These are phyloP conservation scores for Masticophis lateralis DNA, from an alignment of 2,797 vertebrate species.

Conservation along the genomic window DNA sequence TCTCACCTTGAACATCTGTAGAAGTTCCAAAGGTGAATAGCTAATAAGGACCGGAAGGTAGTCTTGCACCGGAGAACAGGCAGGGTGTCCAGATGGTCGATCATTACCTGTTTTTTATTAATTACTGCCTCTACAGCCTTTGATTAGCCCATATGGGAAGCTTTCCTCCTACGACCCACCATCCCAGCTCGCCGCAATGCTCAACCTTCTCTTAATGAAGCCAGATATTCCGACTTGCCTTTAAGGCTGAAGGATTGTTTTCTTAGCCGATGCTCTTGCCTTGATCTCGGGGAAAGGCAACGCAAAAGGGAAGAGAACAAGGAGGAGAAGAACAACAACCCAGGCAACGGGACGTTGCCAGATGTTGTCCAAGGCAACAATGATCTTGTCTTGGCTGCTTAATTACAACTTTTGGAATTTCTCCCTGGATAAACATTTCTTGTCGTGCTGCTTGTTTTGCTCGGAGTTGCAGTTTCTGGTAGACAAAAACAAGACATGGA, in stretches of 20 bases:
- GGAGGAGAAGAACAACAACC: neutral
- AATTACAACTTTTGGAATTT: slow-evolving; percentile 33
- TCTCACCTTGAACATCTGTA: slow-evolving; percentile 27
- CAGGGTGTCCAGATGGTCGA: slow-evolving; percentile 47
- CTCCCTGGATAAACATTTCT: neutral
- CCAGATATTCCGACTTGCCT: slow-evolving; percentile 2
- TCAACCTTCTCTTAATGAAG: slow-evolving; percentile 31
- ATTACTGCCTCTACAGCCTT: slow-evolving; percentile 33
- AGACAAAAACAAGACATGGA: neutral
- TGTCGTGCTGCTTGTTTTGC: slow-evolving; percentile 17
- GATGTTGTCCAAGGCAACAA: slow-evolving; percentile 17
- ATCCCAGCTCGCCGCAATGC: slow-evolving; percentile 31
- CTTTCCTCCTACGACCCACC: slow-evolving; percentile 5
- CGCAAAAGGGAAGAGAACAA: no score
- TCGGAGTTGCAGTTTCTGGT: slow-evolving; percentile 32
- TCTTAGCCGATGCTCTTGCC: slow-evolving; percentile 31
- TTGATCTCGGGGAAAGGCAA: neutral
- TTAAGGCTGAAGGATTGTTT: slow-evolving; percentile 27
- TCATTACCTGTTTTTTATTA: slow-evolving; percentile 59
- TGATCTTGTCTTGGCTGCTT: neutral
- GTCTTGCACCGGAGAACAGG: neutral
- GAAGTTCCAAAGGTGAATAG: slow-evolving; percentile 43
- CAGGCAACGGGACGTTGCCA: neutral
- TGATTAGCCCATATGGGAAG: slow-evolving; percentile 34
- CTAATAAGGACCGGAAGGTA: slow-evolving; percentile 45